Conservation (phyloP, 2,113 vertebrate species). For the Lepidothrix coronata region DNA sequence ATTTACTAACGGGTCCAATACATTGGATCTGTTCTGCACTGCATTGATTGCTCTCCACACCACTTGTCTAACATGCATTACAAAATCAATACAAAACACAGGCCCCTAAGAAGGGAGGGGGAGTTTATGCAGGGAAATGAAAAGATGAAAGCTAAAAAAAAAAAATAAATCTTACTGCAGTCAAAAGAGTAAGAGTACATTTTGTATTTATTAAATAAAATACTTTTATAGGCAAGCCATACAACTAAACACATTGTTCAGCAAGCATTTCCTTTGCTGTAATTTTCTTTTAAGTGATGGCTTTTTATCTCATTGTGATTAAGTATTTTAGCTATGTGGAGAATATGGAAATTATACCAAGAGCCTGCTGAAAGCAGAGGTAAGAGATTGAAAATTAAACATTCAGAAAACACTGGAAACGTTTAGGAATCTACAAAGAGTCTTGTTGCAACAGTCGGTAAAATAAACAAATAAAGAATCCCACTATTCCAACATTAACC, state of each 20-base stretch:
- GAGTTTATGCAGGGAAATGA: constrained; percentile 5
- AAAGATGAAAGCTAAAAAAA: constrained; percentile 8
- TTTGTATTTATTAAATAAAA: not conserved
- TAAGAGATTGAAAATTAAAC: not conserved
- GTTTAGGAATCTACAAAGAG: constrained; percentile 6
- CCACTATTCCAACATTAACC: constrained; percentile 62
- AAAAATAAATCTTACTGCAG: not conserved
- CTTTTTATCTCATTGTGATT: not conserved
- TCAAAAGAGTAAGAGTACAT: not conserved
- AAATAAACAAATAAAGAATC: constrained; percentile 17
- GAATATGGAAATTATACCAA: not conserved
- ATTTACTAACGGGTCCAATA: constrained; percentile 21
- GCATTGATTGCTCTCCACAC: constrained; percentile 8
- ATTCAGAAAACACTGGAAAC: not conserved
- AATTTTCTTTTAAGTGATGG: not conserved
- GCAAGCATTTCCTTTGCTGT: not conserved
- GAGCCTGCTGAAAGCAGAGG: not conserved
- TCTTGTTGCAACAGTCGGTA: not conserved
- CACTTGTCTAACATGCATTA: constrained; percentile 6
- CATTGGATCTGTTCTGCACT: not conserved
- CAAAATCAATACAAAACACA: constrained; percentile 29
- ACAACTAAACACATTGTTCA: not conserved
- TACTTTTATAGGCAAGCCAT: not conserved
- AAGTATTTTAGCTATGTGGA: not conserved
- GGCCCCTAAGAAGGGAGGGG: not conserved